Conservation (phyloP, 2,797 vertebrate species). For the Selene dorsalis region DNA sequence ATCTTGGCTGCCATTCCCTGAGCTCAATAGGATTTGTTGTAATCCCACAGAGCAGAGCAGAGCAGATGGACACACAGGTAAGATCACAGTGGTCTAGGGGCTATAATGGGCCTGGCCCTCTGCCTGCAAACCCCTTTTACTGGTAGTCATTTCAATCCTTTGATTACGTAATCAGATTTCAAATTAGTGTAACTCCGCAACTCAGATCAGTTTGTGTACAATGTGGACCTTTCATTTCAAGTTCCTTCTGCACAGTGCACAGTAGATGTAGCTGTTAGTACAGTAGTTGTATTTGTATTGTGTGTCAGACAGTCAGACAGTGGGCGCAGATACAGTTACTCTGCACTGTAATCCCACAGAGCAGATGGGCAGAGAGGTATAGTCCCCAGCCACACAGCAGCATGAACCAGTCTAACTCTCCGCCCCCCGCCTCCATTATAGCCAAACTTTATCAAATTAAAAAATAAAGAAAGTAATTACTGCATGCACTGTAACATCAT, state of each 20-base stretch:
- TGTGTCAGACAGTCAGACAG: slow-evolving; percentile 8
- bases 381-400: slow-evolving; percentile 5
- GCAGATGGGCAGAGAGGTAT: slow-evolving; percentile 49
- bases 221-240: neutral
- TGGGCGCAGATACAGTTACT: neutral
- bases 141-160: slow-evolving; percentile 62
- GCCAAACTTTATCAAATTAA: slow-evolving; percentile 36
- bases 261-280: neutral
- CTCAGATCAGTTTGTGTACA: slow-evolving; percentile 7
- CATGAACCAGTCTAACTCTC: neutral
- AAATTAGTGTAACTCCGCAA: slow-evolving; percentile 20
- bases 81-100: slow-evolving; percentile 75
- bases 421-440: slow-evolving; percentile 7
- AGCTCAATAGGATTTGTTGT: slow-evolving; percentile 84
- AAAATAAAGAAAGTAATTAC: slow-evolving; percentile 39
- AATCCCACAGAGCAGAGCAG: slow-evolving; percentile 80
- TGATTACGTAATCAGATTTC: slow-evolving; percentile 65
- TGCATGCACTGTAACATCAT: slow-evolving; percentile 15
- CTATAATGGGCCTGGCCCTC: slow-evolving; percentile 73
- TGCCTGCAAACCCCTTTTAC: slow-evolving; percentile 67
- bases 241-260: neutral
- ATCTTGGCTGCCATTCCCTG: slow-evolving; percentile 72
- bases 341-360: slow-evolving; percentile 35
- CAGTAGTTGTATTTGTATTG: neutral
- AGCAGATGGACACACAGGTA: slow-evolving; percentile 82